phyloP scores from a whole-genome alignment of 2,113 vertebrate species.

The Paratilapia polleni region DNA sequence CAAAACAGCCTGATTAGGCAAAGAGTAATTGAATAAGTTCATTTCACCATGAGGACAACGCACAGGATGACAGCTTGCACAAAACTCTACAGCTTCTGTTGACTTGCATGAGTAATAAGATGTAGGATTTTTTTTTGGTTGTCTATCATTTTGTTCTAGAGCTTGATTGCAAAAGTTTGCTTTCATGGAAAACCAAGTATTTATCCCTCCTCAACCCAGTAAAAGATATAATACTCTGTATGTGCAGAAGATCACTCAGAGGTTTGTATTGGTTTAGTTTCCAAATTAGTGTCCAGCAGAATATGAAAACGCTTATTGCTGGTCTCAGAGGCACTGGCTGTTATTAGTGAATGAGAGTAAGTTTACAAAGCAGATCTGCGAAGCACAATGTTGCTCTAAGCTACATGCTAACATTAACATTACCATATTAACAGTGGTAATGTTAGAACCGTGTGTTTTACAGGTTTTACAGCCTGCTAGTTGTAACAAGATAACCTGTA shows the following conservation, averaged over 20 bases:
- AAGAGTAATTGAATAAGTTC: conserved; percentile 99
- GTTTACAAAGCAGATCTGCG: background rate
- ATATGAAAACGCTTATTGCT: background rate
- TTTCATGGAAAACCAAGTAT: conserved; percentile 27
- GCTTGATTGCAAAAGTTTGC: conserved; percentile 30
- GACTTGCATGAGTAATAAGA: conserved; percentile 89
- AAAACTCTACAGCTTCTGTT: conserved; percentile 92
- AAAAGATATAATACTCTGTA: background rate
- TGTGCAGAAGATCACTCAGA: background rate
- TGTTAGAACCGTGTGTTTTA: background rate
- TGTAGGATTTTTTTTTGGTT: conserved; percentile 49
- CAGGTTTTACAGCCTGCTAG: background rate
- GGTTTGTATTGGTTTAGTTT: conserved; percentile 1
- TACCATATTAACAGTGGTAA: background rate
- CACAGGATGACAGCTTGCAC: conserved; percentile 96
- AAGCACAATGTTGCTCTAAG: background rate
- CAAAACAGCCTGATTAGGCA: conserved; percentile 99
- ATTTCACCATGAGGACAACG: conserved; percentile 97
- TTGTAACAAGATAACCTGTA: background rate
- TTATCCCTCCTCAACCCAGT: conserved; percentile 13
- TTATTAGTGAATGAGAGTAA: background rate
- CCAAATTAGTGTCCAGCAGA: background rate
- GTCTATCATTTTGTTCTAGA: conserved; percentile 30
- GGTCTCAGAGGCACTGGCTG: background rate
- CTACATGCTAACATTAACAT: background rate